phyloP scores from a whole-genome alignment of 2,113 vertebrate genomes.

The Brienomyrus brachyistius region DNA sequence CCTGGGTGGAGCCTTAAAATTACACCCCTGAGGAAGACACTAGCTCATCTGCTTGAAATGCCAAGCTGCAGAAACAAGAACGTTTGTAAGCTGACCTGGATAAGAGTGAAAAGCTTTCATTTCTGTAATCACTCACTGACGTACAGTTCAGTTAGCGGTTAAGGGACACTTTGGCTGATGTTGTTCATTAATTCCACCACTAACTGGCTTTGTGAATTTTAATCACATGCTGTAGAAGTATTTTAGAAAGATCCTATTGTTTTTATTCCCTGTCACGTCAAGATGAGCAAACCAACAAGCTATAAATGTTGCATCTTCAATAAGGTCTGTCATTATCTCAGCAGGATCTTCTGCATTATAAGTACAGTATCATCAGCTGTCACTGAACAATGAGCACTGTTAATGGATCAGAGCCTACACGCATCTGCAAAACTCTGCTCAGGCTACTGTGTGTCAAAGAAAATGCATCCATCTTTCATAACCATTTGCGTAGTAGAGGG shows the following conservation, averaged over 20 bases:
- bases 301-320: not conserved
- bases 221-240: not conserved
- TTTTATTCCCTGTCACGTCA: not conserved
- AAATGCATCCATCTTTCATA: not conserved
- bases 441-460: not conserved
- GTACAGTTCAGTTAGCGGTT: not conserved
- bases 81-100: not conserved
- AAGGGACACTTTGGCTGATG: not conserved
- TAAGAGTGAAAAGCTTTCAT: not conserved
- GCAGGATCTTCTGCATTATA: not conserved
- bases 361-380: not conserved
- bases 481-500: not conserved
- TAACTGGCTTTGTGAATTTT: not conserved
- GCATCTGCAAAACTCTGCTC: not conserved
- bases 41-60: not conserved
- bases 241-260: not conserved
- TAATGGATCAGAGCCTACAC: not conserved
- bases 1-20: not conserved
- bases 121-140: not conserved
- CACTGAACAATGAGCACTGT: not conserved
- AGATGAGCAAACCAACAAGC: not conserved
- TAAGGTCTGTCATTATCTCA: not conserved
- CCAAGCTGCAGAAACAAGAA: not conserved
- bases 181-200: not conserved
- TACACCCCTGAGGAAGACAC: not conserved